These are phyloP conservation scores for Tethya wilhelma DNA, from an alignment of 37 sponge, comb jelly and placozoan species.

Conservation along the genomic window DNA sequence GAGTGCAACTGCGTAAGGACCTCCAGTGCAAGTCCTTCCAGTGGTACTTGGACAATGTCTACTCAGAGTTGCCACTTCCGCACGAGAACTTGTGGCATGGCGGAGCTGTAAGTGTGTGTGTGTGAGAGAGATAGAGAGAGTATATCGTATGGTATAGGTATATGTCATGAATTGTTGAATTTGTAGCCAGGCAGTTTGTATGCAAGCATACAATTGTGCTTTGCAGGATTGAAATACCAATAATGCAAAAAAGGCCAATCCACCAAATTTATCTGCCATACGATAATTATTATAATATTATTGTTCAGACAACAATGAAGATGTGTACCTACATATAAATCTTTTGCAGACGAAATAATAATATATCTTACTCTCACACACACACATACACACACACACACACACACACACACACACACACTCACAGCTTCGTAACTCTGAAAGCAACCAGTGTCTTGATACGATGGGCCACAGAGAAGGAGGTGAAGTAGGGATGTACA, in stretches of 20 bases:
- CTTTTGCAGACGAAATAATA: neutral
- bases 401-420: neutral
- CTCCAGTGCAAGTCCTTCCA: conserved; percentile 93
- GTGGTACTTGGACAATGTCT: conserved; percentile 92
- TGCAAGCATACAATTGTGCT: too few relatives aligned
- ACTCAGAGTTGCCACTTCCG: conserved; percentile 88
- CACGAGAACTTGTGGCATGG: conserved; percentile 74
- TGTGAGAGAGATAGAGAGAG: neutral
- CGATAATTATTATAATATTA: too few relatives aligned
- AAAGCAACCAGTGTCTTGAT: conserved; percentile 79
- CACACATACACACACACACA: conserved; percentile 6
- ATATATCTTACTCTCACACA: neutral
- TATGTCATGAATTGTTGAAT: too few relatives aligned
- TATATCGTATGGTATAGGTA: too few relatives aligned
- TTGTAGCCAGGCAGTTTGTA: too few relatives aligned
- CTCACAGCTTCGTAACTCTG: conserved; percentile 68
- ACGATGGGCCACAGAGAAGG: conserved; percentile 85
- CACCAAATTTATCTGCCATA: too few relatives aligned
- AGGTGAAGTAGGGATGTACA: conserved; percentile 75
- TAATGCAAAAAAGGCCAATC: too few relatives aligned
- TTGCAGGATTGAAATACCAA: too few relatives aligned
- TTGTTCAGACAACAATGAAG: neutral
- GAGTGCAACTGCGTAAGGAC: conserved; percentile 66
- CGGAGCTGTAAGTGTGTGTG: conserved; percentile 66
- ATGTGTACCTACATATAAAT: too few relatives aligned